phyloP scores from a whole-genome alignment of 2,113 vertebrate genomes.

The Entelurus aequoreus region DNA sequence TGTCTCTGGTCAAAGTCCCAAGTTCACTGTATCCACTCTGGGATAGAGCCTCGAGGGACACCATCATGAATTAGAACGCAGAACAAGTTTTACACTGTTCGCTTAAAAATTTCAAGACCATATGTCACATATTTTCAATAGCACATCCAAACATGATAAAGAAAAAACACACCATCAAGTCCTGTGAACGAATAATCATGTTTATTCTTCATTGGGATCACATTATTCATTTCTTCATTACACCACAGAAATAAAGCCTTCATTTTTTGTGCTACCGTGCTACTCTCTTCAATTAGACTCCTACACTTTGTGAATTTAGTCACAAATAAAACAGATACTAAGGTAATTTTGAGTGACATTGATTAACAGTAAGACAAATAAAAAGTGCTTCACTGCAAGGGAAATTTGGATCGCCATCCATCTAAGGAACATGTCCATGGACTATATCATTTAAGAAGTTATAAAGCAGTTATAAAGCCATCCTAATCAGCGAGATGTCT shows the following conservation, averaged over 20 bases:
- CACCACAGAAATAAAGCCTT: slow-evolving; percentile 27
- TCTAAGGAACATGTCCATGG: slow-evolving; percentile 9
- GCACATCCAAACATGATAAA: slow-evolving; percentile 18
- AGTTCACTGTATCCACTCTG: too few species aligned
- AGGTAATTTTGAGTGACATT: slow-evolving; percentile 37
- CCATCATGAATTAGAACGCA: too few species aligned
- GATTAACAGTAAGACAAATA: slow-evolving; percentile 36
- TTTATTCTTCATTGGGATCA: slow-evolving; percentile 56
- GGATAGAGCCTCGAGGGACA: too few species aligned
- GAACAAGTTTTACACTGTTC: too few species aligned
- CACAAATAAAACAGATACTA: slow-evolving; percentile 46
- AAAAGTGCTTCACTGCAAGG: slow-evolving; percentile 48
- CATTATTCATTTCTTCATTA: slow-evolving; percentile 15
- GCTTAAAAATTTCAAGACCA: not conserved
- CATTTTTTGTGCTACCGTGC: slow-evolving; percentile 16
- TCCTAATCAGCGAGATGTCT: slow-evolving; percentile 62
- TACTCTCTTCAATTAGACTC: slow-evolving; percentile 25
- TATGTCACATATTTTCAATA: not conserved
- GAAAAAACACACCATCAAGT: slow-evolving; percentile 2
- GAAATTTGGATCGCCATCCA: slow-evolving; percentile 22
- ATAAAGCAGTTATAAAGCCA: slow-evolving; percentile 58
- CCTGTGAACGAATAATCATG: slow-evolving; percentile 43
- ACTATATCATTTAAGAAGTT: slow-evolving; percentile 26
- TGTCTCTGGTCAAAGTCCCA: too few species aligned
- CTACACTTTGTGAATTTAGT: slow-evolving; percentile 38